Evolutionary conservation across 2,797 vertebrate species (phyloP).

Genomic region (Champsocephalus esox): DNA sequence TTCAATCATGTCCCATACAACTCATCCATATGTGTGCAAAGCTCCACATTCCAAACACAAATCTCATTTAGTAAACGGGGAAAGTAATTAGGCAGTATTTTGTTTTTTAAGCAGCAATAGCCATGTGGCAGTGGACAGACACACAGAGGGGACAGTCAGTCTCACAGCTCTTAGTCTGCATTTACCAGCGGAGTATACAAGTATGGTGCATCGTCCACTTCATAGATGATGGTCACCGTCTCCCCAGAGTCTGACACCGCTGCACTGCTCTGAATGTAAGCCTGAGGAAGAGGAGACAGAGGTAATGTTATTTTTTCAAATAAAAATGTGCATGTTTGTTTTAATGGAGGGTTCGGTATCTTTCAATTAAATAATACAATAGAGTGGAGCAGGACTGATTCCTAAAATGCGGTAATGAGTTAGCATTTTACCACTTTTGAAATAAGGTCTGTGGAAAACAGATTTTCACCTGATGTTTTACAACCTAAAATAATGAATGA

Average conservation of each 20-base stretch:
- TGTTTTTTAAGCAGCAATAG: conserved; percentile 4
- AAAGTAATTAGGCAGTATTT: conserved; percentile 8
- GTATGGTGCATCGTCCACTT: conserved; percentile 72
- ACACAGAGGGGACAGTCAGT: not conserved
- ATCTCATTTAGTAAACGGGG: not conserved
- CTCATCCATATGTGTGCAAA: conserved; percentile 41
- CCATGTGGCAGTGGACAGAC: conserved; percentile 3
- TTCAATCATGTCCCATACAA: conserved; percentile 26
- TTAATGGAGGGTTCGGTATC: not conserved
- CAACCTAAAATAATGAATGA: too few relatives aligned
- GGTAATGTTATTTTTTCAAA: not conserved
- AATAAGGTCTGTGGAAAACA: too few relatives aligned
- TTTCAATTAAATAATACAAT: not conserved
- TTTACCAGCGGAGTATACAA: conserved; percentile 72
- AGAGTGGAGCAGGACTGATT: not conserved
- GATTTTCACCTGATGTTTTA: too few relatives aligned
- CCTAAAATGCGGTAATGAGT: too few relatives aligned
- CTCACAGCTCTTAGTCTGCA: conserved; percentile 44
- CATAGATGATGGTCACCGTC: conserved; percentile 84
- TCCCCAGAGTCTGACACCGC: conserved; percentile 64
- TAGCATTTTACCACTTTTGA: too few relatives aligned
- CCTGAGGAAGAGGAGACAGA: conserved; percentile 56
- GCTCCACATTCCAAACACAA: not conserved
- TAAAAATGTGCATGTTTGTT: not conserved
- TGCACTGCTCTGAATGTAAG: conserved; percentile 71